These are phyloP conservation scores for Flabesymbios commensalis DNA, from an alignment of 2,888 invertebrate species.

Conservation along the genomic window DNA sequence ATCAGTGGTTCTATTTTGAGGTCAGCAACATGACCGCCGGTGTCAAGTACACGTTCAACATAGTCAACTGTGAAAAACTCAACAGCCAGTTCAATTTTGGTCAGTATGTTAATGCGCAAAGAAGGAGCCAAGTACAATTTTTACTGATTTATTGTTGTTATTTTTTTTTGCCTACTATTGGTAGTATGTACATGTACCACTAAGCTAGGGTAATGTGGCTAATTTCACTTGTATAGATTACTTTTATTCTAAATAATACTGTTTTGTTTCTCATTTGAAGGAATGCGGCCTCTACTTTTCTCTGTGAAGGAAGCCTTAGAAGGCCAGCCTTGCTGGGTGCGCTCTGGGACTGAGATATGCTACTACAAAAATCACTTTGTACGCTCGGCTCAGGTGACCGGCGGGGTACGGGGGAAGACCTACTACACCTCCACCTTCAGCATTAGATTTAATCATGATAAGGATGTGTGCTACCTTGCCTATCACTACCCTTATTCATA, in stretches of 20 bases:
- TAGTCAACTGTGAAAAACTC: constrained; percentile 83
- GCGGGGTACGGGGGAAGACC: constrained; percentile 62
- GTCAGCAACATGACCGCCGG: constrained; percentile 76
- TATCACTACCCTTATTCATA: constrained; percentile 88
- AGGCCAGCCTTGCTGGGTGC: constrained; percentile 69
- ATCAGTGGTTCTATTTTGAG: constrained; percentile 91
- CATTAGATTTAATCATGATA: constrained; percentile 74
- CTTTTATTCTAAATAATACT: no score
- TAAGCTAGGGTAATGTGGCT: no score
- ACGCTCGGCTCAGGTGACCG: constrained; percentile 51
- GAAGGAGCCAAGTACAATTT: not conserved
- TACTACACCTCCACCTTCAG: constrained; percentile 81
- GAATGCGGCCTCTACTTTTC: constrained; percentile 85
- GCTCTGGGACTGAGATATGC: constrained; percentile 77
- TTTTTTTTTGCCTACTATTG: no score
- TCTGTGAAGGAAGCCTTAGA: constrained; percentile 75
- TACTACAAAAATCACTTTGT: constrained; percentile 75
- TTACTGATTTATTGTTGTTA: no score
- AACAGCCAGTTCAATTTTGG: constrained; percentile 85
- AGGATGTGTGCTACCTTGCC: constrained; percentile 82
- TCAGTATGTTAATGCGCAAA: constrained; percentile 51
- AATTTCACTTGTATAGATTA: no score
- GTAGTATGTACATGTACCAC: no score
- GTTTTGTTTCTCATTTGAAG: no score
- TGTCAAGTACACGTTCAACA: constrained; percentile 78